A percentile compares a stretch with the other conserved stretches of the same genome.
Conservation (phyloP, 1,140 invertebrate genomes). For the Neodiprion pinetum region DNA sequence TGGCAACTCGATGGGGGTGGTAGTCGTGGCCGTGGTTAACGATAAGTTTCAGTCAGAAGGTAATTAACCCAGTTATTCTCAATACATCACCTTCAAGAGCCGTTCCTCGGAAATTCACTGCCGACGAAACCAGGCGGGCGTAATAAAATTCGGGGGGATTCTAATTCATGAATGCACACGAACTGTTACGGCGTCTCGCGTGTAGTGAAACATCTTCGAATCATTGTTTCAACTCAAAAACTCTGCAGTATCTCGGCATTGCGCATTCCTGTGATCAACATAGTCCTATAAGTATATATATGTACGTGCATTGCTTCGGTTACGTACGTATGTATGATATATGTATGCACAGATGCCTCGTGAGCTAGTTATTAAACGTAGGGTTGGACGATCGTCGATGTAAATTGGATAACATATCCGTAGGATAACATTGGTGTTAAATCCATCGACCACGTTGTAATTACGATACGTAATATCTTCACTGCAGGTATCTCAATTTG, state of each 20-base stretch:
- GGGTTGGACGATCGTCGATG: neutral
- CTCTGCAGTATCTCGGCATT: conserved; percentile 32
- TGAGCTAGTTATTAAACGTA: neutral
- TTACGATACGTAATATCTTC: neutral
- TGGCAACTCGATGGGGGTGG: conserved; percentile 11
- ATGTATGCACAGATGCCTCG: neutral
- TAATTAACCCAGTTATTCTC: neutral
- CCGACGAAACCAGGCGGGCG: neutral
- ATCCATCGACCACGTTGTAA: neutral
- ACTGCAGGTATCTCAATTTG: conserved; percentile 11
- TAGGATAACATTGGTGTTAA: neutral
- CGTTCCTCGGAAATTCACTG: neutral
- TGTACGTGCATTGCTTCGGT: neutral
- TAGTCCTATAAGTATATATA: neutral
- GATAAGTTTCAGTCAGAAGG: neutral
- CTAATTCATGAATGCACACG: neutral
- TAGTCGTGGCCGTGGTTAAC: neutral
- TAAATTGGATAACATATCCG: neutral
- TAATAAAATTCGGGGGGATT: neutral
- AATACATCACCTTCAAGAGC: neutral
- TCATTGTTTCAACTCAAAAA: neutral
- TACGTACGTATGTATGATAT: neutral
- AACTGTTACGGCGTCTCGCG: neutral
- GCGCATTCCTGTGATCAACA: conserved; percentile 38
- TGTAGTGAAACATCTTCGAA: neutral